phyloP scores from a whole-genome alignment of 64 coral and sea anemone genomes.

The Montipora foliosa region DNA sequence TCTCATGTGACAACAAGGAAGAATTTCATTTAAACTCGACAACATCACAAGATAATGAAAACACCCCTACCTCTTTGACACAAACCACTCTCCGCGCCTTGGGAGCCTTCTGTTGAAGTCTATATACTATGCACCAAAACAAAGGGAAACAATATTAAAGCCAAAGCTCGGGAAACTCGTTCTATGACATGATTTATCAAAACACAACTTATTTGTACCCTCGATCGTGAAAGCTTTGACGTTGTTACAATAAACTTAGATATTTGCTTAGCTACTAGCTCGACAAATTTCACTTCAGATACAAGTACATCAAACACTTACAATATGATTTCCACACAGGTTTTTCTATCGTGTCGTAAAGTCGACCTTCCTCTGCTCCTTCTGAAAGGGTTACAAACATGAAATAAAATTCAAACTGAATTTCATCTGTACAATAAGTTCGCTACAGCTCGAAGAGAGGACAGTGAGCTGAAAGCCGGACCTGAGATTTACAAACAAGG shows the following conservation, averaged over 20 bases:
- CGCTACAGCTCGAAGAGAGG: background rate
- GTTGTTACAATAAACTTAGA: background rate
- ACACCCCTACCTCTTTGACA: conserved; percentile 69
- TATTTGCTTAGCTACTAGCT: background rate
- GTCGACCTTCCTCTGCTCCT: conserved; percentile 41
- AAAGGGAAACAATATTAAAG: background rate
- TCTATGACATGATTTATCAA: background rate
- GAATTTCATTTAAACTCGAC: background rate
- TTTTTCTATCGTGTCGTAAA: conserved; percentile 66
- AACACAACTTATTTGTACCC: background rate
- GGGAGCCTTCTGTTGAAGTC: conserved; percentile 90
- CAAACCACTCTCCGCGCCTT: conserved; percentile 78
- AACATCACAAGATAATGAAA: background rate
- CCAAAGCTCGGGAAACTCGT: background rate
- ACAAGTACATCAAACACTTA: conserved; percentile 12
- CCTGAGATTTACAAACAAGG: too few species aligned
- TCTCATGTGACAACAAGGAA: too few species aligned
- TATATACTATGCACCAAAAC: conserved; percentile 71
- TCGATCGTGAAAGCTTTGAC: background rate
- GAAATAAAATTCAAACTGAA: background rate
- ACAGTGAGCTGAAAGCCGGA: background rate
- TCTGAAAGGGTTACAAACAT: background rate
- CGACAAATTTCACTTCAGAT: too few species aligned
- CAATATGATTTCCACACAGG: conserved; percentile 74
- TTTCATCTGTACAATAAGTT: background rate